These are phyloP conservation scores for Drosophila nikananu DNA, from an alignment of 1,140 invertebrate genomes.

Conservation along the genomic window DNA sequence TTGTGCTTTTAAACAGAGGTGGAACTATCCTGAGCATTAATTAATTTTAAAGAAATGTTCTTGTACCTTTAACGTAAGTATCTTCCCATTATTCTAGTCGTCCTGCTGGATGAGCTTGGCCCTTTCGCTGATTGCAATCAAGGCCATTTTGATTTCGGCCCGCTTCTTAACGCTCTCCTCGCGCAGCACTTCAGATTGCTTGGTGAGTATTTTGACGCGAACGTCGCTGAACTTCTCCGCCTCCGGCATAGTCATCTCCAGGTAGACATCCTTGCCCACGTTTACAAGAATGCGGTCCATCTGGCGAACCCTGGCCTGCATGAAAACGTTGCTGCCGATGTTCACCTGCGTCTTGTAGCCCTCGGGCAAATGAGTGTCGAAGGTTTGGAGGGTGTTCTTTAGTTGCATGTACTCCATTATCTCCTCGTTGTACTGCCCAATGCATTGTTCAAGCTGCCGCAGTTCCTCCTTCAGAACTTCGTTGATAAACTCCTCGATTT, in stretches of 20 bases:
- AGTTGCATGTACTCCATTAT: conserved; percentile 91
- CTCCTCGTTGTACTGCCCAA: conserved; percentile 89
- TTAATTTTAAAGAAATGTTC: too few species aligned
- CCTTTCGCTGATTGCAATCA: conserved; percentile 88
- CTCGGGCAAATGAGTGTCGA: conserved; percentile 86
- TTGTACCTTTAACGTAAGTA: background rate
- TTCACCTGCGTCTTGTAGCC: conserved; percentile 93
- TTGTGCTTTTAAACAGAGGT: background rate
- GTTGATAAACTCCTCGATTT: conserved; percentile 88
- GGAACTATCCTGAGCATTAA: background rate
- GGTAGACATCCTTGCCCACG: conserved; percentile 90
- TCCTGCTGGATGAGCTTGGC: conserved; percentile 75
- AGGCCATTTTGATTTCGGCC: conserved; percentile 92
- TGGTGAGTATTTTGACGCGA: conserved; percentile 88
- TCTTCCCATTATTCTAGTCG: too few species aligned
- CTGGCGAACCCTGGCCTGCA: conserved; percentile 89
- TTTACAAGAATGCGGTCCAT: conserved; percentile 90
- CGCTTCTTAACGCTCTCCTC: conserved; percentile 90
- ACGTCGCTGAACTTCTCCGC: conserved; percentile 90
- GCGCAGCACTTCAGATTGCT: conserved; percentile 88
- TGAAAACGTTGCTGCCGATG: conserved; percentile 90
- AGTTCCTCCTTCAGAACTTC: conserved; percentile 89
- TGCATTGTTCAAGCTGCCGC: conserved; percentile 86
- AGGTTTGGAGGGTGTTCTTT: conserved; percentile 88
- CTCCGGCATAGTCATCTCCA: conserved; percentile 91